These are phyloP conservation scores for Tinea pellionella DNA, from an alignment of 2,888 invertebrate species.

Conservation along the genomic window DNA sequence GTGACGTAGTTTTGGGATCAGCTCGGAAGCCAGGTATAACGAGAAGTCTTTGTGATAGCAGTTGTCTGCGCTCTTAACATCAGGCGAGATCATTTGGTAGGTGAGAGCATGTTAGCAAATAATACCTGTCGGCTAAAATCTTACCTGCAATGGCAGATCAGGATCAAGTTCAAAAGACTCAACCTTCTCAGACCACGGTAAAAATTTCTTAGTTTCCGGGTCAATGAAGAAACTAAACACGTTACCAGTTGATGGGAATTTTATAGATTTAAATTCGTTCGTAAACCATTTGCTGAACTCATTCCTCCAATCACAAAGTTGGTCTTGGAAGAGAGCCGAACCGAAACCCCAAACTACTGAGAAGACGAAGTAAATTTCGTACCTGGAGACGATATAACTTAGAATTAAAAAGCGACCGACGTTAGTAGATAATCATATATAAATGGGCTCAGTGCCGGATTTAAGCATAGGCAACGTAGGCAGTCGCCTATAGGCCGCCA, in stretches of 20 bases:
- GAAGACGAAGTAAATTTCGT: constrained; percentile 94
- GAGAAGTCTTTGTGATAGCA: too few species aligned
- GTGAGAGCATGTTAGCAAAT: too few species aligned
- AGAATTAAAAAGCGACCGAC: too few species aligned
- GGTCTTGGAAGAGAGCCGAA: constrained; percentile 90
- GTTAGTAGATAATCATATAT: too few species aligned
- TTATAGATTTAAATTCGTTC: constrained; percentile 90
- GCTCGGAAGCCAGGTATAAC: too few species aligned
- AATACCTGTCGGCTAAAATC: background rate
- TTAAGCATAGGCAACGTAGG: too few species aligned
- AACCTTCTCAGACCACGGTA: constrained; percentile 89
- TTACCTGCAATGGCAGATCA: constrained; percentile 87
- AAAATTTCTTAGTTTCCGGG: constrained; percentile 83
- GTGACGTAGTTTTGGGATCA: too few species aligned
- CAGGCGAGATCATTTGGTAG: too few species aligned
- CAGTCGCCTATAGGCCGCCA: too few species aligned
- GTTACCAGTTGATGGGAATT: constrained; percentile 85
- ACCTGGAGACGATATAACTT: constrained; percentile 46
- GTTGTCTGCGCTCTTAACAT: too few species aligned
- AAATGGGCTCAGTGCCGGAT: too few species aligned
- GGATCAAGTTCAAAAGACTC: constrained; percentile 84
- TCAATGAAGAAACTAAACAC: constrained; percentile 94
- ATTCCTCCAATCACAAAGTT: constrained; percentile 89
- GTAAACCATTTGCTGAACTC: constrained; percentile 97
- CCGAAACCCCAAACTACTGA: constrained; percentile 94